Base-by-base conservation (phyloP, 2,888 invertebrate species). In the Leucophora obtusa region DNA sequence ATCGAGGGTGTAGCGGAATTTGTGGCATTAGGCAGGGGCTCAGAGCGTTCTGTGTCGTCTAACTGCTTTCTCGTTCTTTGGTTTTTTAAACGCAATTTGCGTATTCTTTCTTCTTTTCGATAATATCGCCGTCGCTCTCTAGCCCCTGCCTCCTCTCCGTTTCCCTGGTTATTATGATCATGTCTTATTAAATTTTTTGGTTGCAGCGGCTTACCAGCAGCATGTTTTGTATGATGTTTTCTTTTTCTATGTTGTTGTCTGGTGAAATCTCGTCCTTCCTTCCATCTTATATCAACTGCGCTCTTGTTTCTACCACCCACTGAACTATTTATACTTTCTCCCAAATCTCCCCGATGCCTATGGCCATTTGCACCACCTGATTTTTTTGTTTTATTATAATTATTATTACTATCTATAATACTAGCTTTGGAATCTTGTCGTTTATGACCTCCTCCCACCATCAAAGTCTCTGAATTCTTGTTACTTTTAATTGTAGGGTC, bases 171-270 rank as follows among this genome's bases (percentile, higher is more conserved):
- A 28, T 28, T 28, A 7, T 28, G 28, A 7, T 80, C 62, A 80
- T 88, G 89, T 58, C 89, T 87, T 75, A 87, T 84, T 78, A 89
- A 75, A 38, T 87, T 88, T 79, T 88, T 88, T 14, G 86, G 86
- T 71, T 87, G 87, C 17, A 86, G 85, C 68, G 85, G 82, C 38
- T 79, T 83, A n/a, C 79, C 72, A n/a, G 76, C 11, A 62, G 80
- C 17, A 82, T 83, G 33, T 68, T 82, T 84, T 2, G 76, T 74
- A 50, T 84, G 72, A 18, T 84, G 84, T 58, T 83, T 83, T 8
- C 83, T 83, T 62, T 84, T 79, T 56, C 83, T 80, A 73, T 83
- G 83, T n/a, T 82, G 84, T 50, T 82, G 82, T 47, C 70, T 24
- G 11, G 69, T 24, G 8, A n/a, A 11, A 1, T 63, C 63, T 6